Conservation (phyloP, 1,140 invertebrate genomes). For the Tetramorium alpestre region DNA sequence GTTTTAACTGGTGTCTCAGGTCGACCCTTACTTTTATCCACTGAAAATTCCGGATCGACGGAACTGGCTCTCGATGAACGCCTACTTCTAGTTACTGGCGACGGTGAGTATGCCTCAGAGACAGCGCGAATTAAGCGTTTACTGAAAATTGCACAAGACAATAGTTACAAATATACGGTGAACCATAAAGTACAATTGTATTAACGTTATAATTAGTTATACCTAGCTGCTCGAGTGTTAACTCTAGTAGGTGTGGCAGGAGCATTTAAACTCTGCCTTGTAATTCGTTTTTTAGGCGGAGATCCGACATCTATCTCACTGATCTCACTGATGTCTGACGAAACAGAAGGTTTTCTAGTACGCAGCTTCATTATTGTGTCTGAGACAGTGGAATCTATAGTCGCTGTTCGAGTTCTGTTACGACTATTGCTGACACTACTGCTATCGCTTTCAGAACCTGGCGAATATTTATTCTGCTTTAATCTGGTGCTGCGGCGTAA, state of each 20-base stretch:
- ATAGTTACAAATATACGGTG: background rate
- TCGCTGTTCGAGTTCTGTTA: constrained; percentile 51
- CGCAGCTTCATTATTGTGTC: constrained; percentile 63
- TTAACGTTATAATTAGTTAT: background rate
- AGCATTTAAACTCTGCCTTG: constrained; percentile 45
- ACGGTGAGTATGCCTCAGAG: constrained; percentile 75
- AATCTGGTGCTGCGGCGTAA: constrained; percentile 74
- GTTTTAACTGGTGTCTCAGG: constrained; percentile 62
- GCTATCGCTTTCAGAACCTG: constrained; percentile 67
- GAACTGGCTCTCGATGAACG: constrained; percentile 78
- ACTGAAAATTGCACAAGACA: constrained; percentile 30
- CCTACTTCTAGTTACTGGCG: constrained; percentile 61
- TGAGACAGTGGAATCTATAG: constrained; percentile 35
- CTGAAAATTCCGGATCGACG: constrained; percentile 65
- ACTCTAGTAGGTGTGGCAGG: constrained; percentile 53
- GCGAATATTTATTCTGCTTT: constrained; percentile 68
- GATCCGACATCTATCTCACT: constrained; percentile 68
- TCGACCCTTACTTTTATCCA: constrained; percentile 11
- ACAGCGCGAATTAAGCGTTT: constrained; percentile 74
- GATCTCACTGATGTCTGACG: constrained; percentile 71
- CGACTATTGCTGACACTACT: constrained; percentile 36
- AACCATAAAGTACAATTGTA: background rate
- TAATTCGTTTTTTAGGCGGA: constrained; percentile 53
- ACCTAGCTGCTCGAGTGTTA: constrained; percentile 62
- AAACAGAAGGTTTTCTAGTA: constrained; percentile 69